Evolutionary conservation across 2,797 vertebrate species (phyloP).

Genomic region (Melanotaenia nigrans): DNA sequence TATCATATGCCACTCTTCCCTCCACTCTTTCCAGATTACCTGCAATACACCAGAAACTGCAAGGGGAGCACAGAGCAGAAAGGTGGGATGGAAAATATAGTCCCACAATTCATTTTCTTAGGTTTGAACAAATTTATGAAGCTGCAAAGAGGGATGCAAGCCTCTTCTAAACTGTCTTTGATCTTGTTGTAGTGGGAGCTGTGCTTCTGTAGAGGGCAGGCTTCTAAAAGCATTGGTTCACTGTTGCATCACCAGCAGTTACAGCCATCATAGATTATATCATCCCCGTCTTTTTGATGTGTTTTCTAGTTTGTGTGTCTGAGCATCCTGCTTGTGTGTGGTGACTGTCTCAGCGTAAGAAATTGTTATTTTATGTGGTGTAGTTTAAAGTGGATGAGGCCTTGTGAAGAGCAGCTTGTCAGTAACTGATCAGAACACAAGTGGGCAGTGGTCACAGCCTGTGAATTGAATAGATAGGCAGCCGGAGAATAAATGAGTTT

Average conservation of each 20-base stretch:
- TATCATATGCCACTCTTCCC: constrained; percentile 27
- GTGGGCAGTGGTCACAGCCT: constrained; percentile 69
- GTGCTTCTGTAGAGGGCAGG: constrained; percentile 81
- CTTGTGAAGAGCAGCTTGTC: constrained; percentile 62
- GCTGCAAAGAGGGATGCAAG: constrained; percentile 57
- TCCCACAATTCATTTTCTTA: constrained; percentile 66
- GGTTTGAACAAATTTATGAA: constrained; percentile 69
- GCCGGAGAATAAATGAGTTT: constrained; percentile 72
- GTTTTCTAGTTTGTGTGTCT: constrained; percentile 54
- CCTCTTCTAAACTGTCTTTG: constrained; percentile 74
- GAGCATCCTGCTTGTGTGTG: constrained; percentile 28
- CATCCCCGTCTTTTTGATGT: constrained; percentile 78
- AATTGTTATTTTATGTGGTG: constrained; percentile 34
- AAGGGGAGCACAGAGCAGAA: constrained; percentile 37
- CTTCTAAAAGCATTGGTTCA: constrained; percentile 84
- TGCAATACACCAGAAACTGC: constrained; percentile 37
- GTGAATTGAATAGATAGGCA: constrained; percentile 70
- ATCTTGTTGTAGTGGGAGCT: constrained; percentile 80
- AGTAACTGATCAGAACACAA: constrained; percentile 67
- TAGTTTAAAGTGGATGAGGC: constrained; percentile 56
- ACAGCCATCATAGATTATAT: constrained; percentile 83
- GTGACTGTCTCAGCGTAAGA: constrained; percentile 15
- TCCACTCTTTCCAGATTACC: constrained; percentile 44
- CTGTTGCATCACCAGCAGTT: constrained; percentile 85
- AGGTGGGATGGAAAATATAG: constrained; percentile 61